These are phyloP conservation scores for Tragulus kanchil DNA, from an alignment of 2,113 vertebrate species.

Conservation along the genomic window DNA sequence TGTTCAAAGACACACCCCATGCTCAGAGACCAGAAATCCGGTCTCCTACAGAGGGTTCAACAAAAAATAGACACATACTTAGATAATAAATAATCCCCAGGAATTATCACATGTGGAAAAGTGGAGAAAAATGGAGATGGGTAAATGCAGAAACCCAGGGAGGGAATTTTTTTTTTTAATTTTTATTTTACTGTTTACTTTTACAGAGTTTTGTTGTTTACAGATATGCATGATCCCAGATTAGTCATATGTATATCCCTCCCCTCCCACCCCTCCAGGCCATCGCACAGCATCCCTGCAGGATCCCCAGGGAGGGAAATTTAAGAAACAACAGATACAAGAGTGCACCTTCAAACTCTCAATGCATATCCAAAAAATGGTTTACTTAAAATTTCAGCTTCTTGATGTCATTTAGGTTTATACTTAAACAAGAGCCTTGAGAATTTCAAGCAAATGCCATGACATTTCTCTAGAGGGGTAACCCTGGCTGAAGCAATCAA, in stretches of 20 bases:
- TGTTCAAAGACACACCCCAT: background rate
- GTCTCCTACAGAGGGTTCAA: background rate
- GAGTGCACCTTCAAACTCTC: background rate
- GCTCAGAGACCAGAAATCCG: constrained; percentile 20
- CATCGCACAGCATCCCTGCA: too few relatives aligned
- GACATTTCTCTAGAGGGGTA: background rate
- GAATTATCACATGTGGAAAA: background rate
- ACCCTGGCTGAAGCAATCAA: background rate
- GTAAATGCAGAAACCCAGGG: background rate
- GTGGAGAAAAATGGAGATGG: background rate
- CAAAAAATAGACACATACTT: background rate
- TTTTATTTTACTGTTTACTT: too few relatives aligned
- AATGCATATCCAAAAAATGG: background rate
- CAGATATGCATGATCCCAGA: too few relatives aligned
- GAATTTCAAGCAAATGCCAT: constrained; percentile 42
- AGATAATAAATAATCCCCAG: background rate
- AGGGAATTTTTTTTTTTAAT: background rate
- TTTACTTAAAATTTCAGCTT: background rate
- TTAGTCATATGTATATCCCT: too few relatives aligned
- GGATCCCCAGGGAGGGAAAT: background rate
- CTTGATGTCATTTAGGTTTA: constrained; percentile 19
- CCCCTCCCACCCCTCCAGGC: too few relatives aligned
- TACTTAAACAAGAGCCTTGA: constrained; percentile 42
- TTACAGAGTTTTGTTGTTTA: too few relatives aligned
- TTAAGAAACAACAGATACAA: background rate